phyloP scores from a whole-genome alignment of 2,888 invertebrate species.

The Capitulum mitella region DNA sequence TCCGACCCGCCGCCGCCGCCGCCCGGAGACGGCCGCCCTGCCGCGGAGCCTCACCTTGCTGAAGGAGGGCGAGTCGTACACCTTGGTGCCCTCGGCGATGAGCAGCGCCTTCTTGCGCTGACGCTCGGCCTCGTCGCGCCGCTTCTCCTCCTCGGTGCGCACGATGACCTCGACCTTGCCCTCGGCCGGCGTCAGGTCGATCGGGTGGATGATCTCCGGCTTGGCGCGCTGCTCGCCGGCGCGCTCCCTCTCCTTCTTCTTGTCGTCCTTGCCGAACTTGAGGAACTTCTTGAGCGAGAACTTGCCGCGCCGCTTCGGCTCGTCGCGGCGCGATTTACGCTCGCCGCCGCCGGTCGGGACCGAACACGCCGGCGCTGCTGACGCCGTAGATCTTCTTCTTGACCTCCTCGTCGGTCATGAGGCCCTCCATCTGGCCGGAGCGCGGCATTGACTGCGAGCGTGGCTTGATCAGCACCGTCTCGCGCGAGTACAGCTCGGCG shows the following conservation, averaged over 20 bases:
- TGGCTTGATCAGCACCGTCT: conserved; percentile 7
- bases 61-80: conserved; percentile 14
- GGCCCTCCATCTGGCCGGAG: conserved; percentile 8
- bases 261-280: conserved; percentile 63
- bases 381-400: conserved; percentile 20
- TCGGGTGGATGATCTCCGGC: conserved; percentile 78
- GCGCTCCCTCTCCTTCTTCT: conserved; percentile 43
- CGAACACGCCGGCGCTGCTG: conserved; percentile 26
- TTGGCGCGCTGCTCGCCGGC: conserved; percentile 50
- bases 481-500: conserved; percentile 7
- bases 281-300: conserved; percentile 77
- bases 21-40: too few species aligned
- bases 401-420: not conserved
- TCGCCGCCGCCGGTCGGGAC: conserved; percentile 20
- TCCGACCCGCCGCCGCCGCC: too few species aligned
- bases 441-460: conserved; percentile 23
- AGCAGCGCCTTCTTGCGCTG: conserved; percentile 26
- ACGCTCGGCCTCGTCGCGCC: conserved; percentile 6
- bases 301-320: conserved; percentile 48
- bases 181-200: conserved; percentile 67
- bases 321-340: conserved; percentile 25
- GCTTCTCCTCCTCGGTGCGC: conserved; percentile 31
- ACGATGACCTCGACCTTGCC: conserved; percentile 67
- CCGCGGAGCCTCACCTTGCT: conserved; percentile 24
- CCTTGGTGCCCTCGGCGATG: conserved; percentile 8